These are phyloP conservation scores for Montipora efflorescens DNA, from an alignment of 64 coral and sea anemone species.

Conservation along the genomic window DNA sequence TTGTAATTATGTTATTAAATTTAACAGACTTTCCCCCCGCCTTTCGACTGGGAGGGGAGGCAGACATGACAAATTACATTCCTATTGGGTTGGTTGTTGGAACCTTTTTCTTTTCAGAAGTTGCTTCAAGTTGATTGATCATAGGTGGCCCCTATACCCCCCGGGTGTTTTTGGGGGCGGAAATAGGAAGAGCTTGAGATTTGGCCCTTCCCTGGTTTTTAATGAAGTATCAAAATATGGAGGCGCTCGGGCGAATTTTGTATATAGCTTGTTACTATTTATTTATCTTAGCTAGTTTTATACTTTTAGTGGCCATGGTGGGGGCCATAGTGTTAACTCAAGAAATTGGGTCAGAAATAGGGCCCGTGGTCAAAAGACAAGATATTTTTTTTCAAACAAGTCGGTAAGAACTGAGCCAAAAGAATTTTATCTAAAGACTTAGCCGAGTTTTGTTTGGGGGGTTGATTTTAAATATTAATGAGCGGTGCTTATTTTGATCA, in stretches of 20 bases:
- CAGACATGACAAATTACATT: slow-evolving; percentile 82
- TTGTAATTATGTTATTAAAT: slow-evolving; percentile 85
- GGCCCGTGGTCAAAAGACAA: slow-evolving; percentile 73
- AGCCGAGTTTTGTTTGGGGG: too few relatives aligned
- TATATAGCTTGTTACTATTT: slow-evolving; percentile 73
- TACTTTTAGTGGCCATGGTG: slow-evolving; percentile 75
- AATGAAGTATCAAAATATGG: slow-evolving; percentile 82
- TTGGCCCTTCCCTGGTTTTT: slow-evolving; percentile 76
- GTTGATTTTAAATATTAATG: slow-evolving; percentile 19
- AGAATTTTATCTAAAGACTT: too few relatives aligned
- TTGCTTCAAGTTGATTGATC: slow-evolving; percentile 78
- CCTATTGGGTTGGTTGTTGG: slow-evolving; percentile 71
- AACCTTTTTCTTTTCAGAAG: slow-evolving; percentile 67
- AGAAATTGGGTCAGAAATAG: slow-evolving; percentile 73
- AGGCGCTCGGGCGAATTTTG: slow-evolving; percentile 74
- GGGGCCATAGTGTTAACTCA: slow-evolving; percentile 79
- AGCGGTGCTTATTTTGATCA: slow-evolving; percentile 84
- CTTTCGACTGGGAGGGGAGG: slow-evolving; percentile 61
- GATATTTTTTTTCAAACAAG: slow-evolving; percentile 80
- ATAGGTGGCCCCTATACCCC: slow-evolving; percentile 63
- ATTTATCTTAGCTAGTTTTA: slow-evolving; percentile 81
- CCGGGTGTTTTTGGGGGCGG: slow-evolving; percentile 31
- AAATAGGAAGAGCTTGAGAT: slow-evolving; percentile 28
- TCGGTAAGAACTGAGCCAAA: not conserved
- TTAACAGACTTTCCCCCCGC: slow-evolving; percentile 75